phyloP scores from a whole-genome alignment of 2,113 vertebrate species.

The Petroica traversi region DNA sequence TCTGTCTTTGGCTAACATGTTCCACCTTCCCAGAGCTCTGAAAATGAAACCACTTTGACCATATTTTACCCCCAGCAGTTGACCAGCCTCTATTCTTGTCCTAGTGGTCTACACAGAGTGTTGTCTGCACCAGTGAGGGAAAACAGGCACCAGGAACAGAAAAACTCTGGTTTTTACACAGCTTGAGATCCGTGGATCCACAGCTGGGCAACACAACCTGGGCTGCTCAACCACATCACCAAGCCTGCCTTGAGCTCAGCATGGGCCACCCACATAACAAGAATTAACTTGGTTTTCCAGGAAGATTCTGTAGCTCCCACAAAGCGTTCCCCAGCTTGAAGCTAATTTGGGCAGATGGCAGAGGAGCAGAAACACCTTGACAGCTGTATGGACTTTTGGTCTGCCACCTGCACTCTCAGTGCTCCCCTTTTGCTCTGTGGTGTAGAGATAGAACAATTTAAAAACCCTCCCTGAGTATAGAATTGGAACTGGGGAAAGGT shows the following conservation, averaged over 20 bases:
- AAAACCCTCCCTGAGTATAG: neutral
- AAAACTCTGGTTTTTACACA: neutral
- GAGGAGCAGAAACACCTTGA: neutral
- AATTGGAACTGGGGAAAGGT: neutral
- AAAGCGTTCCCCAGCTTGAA: neutral
- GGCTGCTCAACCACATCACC: neutral
- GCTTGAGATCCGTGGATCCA: neutral
- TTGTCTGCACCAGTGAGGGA: neutral
- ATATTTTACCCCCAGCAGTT: neutral
- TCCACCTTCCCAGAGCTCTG: neutral
- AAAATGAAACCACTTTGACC: neutral
- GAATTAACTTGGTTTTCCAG: neutral
- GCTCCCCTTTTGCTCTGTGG: neutral
- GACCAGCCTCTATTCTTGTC: neutral
- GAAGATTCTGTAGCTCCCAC: neutral
- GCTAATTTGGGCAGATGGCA: neutral
- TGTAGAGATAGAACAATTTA: fast-evolving
- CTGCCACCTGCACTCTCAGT: neutral
- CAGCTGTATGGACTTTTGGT: neutral
- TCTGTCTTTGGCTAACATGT: neutral
- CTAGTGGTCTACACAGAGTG: neutral
- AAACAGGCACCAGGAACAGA: neutral
- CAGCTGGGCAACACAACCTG: fast-evolving
- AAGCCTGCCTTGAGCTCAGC: neutral
- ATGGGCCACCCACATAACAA: neutral